Base-by-base conservation (phyloP, 2,113 vertebrate genomes). In the Nestor notabilis region DNA sequence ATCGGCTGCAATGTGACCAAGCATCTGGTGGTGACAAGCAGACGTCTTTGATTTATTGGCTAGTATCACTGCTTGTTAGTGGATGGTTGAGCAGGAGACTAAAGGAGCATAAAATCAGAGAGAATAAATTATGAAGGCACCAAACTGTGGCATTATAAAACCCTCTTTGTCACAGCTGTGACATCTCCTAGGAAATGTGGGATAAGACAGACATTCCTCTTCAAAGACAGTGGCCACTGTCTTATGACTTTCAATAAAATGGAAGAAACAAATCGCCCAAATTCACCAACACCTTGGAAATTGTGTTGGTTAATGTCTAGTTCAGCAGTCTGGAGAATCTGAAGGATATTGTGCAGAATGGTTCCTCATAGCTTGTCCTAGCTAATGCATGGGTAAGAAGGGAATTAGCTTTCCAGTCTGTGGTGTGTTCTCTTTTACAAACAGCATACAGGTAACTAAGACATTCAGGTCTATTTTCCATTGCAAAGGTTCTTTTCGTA, bases 31-130 rank as follows among this genome's bases (percentile, higher is more conserved):
- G 97, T 98, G 98, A 99, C 98, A 99, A 98, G 98, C 97, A 98
- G 98, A 98, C 97, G 91, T 98, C 97, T 99, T 99, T 99, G 99
- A 99, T 99, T 99, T 99, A 99, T 99, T 98, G 98, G 98, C 97
- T 98, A 98, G 98, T 99, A 99, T 98, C 98, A 98, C 95, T 97
- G 98, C 99, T 99, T 98, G 98, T 99, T 99, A 99, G 98, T 98
- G 98, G 98, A 98, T 98, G 98, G 98, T 98, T 98, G 98, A 98
- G 97, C 98, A 98, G 98, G 97, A 98, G 98, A 98, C 98, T 98
- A 98, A 98, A 98, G 97, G 98, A 98, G 98, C 98, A 98, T 98
- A 95, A 98, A 98, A 98, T 99, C 98, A 98, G 97, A 99, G 97
- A 97, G 98, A 98, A 99, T 98, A 98, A 99, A 98, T 99, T 98